Percentiles rank a stretch among this genome's conserved stretches.
phyloP scores from a whole-genome alignment of 2,113 vertebrate genomes.

The Rhodinocichla rosea region DNA sequence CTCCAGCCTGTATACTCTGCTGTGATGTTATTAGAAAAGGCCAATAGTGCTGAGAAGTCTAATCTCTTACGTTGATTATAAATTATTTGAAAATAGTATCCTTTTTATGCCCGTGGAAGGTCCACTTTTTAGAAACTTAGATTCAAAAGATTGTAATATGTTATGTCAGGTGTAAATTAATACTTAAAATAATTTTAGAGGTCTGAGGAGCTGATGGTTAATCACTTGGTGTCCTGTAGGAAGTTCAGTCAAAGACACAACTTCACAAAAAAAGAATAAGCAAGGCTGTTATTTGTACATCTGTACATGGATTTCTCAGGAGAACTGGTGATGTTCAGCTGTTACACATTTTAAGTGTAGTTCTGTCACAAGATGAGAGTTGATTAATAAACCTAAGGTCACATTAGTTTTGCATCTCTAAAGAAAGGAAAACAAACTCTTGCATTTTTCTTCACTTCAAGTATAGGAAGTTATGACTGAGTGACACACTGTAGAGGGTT shows the following conservation, averaged over 20 bases:
- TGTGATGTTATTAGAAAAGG: neutral
- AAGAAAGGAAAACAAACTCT: neutral
- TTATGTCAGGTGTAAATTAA: neutral
- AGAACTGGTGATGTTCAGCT: neutral
- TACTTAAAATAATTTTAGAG: conserved; percentile 28
- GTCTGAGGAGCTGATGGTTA: neutral
- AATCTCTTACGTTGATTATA: neutral
- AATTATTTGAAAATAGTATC: conserved; percentile 30
- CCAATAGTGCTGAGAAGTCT: neutral
- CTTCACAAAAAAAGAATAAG: neutral
- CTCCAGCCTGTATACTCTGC: neutral
- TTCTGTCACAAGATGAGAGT: neutral
- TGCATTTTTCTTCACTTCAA: neutral
- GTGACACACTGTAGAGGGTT: neutral
- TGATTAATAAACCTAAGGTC: neutral
- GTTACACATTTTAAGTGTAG: neutral
- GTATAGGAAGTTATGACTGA: neutral
- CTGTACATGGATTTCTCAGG: neutral
- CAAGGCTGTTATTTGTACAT: neutral
- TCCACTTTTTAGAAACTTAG: conserved; percentile 21
- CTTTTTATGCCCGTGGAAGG: conserved; percentile 7
- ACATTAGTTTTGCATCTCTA: neutral
- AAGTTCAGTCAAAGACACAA: neutral
- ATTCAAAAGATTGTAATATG: neutral
- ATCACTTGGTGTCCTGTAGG: neutral